These are phyloP conservation scores for Scyliorhinus canicula DNA, from an alignment of 2,797 vertebrate genomes.

Conservation along the genomic window DNA sequence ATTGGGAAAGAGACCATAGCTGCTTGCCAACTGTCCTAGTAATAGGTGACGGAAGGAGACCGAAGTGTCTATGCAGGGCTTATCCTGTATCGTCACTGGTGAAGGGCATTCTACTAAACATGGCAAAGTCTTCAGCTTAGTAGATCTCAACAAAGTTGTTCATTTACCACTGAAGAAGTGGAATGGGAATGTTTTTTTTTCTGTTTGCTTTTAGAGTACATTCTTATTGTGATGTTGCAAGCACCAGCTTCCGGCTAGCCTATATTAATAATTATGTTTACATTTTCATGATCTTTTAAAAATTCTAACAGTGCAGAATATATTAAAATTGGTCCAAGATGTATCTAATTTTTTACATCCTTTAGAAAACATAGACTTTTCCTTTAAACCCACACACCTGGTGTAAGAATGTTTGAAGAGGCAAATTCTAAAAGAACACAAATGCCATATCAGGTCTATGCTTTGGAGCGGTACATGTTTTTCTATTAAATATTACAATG, in stretches of 20 bases:
- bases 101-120: neutral
- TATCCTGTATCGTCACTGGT: neutral
- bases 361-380: slow-evolving; percentile 4
- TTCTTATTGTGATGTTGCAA: neutral
- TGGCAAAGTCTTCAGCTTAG: neutral
- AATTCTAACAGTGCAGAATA: neutral
- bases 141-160: neutral
- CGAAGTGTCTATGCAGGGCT: neutral
- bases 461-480: neutral
- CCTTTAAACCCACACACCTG: neutral
- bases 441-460: slow-evolving; percentile 36
- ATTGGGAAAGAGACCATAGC: neutral
- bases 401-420: neutral
- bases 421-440: neutral
- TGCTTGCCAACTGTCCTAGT: neutral
- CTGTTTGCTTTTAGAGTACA: neutral
- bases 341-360: neutral
- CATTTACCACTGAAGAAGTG: neutral
- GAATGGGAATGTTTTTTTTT: neutral
- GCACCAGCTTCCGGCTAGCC: neutral
- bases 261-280: no score
- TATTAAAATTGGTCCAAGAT: neutral
- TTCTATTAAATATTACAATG: slow-evolving; percentile 6
- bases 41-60: neutral
- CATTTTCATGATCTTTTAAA: no score